These are phyloP conservation scores for Bettongia penicillata DNA, from an alignment of 2,113 vertebrate species.

Conservation along the genomic window DNA sequence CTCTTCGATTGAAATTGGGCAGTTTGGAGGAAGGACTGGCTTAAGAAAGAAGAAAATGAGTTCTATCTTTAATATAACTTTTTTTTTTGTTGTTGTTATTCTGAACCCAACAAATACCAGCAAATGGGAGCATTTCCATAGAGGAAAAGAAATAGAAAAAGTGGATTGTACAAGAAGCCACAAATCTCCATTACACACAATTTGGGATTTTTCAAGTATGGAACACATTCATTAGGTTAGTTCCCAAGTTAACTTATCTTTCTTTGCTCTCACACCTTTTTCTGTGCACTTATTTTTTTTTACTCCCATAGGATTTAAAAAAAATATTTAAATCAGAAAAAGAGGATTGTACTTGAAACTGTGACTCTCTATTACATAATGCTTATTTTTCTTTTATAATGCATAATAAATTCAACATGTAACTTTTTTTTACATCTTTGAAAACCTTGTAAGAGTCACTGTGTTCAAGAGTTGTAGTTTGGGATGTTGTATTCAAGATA, in stretches of 20 bases:
- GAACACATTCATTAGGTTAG: not conserved
- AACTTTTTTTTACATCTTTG: not conserved
- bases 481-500: not conserved
- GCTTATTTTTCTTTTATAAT: not conserved
- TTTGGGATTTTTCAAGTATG: not conserved
- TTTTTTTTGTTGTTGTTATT: not conserved
- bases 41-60: not conserved
- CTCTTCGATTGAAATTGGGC: not conserved
- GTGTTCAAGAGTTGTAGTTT: not conserved
- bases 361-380: not conserved
- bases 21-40: not conserved
- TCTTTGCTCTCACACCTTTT: not conserved
- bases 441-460: not conserved
- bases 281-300: not conserved
- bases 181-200: not conserved
- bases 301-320: not conserved
- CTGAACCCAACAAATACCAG: not conserved
- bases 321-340: not conserved
- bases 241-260: not conserved
- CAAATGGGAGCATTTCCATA: not conserved
- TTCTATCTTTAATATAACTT: not conserved
- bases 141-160: not conserved
- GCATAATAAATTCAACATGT: not conserved
- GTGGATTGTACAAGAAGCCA: not conserved
- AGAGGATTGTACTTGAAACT: not conserved